Evolutionary conservation across 1,140 invertebrate species (phyloP).

Genomic region (Monochamus saltuarius): DNA sequence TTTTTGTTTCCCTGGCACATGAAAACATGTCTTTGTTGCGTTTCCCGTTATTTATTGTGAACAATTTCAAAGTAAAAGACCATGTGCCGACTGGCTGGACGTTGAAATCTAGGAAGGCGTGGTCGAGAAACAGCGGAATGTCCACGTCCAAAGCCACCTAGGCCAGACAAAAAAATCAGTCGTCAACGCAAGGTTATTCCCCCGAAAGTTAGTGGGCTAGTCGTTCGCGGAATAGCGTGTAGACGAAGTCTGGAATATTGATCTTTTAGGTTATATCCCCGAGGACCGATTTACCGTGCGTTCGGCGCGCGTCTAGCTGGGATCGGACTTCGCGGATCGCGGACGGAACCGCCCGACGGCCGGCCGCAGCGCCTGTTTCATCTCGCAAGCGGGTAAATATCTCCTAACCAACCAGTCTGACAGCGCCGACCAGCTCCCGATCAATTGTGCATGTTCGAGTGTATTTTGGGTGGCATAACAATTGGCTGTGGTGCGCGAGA

Average conservation of each 20-base stretch:
- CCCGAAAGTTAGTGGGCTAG: constrained; percentile 4
- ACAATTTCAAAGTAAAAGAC: no score
- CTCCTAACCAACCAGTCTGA: constrained; percentile 10
- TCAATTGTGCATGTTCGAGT: constrained; percentile 13
- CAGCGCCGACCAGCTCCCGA: constrained; percentile 1
- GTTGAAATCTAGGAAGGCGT: no score
- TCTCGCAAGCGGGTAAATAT: constrained; percentile 8
- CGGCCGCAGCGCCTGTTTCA: constrained; percentile 8
- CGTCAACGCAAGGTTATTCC: no score
- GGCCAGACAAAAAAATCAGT: no score
- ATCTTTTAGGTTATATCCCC: constrained; percentile 48
- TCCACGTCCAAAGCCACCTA: no score
- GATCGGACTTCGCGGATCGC: constrained; percentile 13
- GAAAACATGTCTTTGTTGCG: no score
- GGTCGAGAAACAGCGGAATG: no score
- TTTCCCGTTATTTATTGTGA: no score
- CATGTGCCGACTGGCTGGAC: no score
- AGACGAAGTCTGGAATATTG: constrained; percentile 41
- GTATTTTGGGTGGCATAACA: constrained; percentile 41
- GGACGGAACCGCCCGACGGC: constrained; percentile 25
- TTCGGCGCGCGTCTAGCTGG: constrained; percentile 11
- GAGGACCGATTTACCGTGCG: constrained; percentile 38
- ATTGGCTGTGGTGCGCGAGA: constrained; percentile 32
- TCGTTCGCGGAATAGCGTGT: constrained; percentile 28
- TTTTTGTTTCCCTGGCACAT: no score